These are phyloP conservation scores for Oryzias dopingdopingensis DNA, from an alignment of 2,797 vertebrate genomes.

Conservation along the genomic window DNA sequence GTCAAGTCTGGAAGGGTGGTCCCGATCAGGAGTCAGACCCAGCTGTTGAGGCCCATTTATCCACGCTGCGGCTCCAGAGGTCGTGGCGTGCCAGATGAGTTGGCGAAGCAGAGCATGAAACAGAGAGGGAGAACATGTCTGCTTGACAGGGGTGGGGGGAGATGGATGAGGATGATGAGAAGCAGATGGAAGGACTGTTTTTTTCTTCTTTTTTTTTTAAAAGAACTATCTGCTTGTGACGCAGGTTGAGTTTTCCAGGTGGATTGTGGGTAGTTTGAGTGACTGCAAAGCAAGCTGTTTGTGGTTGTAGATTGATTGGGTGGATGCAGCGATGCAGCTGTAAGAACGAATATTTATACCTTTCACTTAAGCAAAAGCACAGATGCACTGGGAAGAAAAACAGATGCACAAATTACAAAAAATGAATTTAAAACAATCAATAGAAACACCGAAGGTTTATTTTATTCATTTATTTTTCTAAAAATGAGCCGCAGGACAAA, in stretches of 20 bases:
- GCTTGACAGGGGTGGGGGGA: conserved; percentile 40
- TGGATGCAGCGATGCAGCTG: conserved; percentile 41
- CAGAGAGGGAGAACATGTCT: conserved; percentile 42
- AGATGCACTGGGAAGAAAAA: conserved; percentile 4
- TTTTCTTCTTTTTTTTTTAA: conserved; percentile 13
- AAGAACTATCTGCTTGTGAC: conserved; percentile 59
- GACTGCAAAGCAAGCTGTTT: conserved; percentile 38
- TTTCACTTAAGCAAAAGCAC: conserved; percentile 10
- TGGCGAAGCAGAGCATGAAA: conserved; percentile 52
- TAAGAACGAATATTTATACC: conserved; percentile 16
- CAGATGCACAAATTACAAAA: not conserved
- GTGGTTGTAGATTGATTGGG: conserved; percentile 39
- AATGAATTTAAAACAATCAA: not conserved
- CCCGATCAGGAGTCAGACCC: conserved; percentile 57
- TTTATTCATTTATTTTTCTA: too few species aligned
- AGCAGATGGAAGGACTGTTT: conserved; percentile 67
- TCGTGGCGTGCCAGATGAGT: conserved; percentile 59
- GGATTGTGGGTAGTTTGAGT: conserved; percentile 66
- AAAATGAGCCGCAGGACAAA: too few species aligned
- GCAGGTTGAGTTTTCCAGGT: conserved; percentile 68
- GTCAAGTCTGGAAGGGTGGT: conserved; percentile 70
- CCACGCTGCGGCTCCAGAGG: conserved; percentile 54
- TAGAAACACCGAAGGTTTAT: too few species aligned
- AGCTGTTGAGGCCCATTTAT: conserved; percentile 69
- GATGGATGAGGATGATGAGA: conserved; percentile 71